Evolutionary conservation across 2,113 vertebrate species (phyloP).

Genomic region (Elachura formosa): DNA sequence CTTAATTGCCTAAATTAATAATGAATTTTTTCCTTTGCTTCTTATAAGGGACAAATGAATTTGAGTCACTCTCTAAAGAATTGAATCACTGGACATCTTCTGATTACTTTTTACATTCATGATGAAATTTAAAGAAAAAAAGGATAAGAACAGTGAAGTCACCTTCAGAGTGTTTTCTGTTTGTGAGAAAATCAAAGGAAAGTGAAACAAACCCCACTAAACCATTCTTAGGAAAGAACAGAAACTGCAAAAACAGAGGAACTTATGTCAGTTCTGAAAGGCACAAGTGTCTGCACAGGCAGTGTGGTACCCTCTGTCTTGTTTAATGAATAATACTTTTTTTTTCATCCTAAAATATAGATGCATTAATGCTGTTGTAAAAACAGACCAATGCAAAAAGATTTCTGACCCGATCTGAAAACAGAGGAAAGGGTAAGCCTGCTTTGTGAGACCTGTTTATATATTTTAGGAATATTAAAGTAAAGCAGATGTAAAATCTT

Average conservation of each 20-base stretch:
- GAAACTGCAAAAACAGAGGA: background rate
- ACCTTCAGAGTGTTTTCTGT: constrained; percentile 38
- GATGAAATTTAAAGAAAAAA: constrained; percentile 41
- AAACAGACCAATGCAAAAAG: background rate
- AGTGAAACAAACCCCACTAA: background rate
- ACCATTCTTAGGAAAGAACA: background rate
- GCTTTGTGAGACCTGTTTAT: background rate
- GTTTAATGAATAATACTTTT: background rate
- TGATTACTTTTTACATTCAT: constrained; percentile 69
- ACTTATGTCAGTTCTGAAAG: background rate
- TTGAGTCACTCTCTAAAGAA: constrained; percentile 70
- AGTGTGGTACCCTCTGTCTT: background rate
- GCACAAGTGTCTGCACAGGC: background rate
- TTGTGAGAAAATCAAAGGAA: background rate
- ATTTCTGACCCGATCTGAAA: background rate
- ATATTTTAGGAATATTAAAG: background rate
- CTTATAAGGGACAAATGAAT: constrained; percentile 71
- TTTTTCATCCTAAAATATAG: background rate
- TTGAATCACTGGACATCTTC: constrained; percentile 53
- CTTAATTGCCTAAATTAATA: constrained; percentile 83
- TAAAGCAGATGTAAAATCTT: background rate
- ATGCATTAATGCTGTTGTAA: background rate
- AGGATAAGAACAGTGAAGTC: constrained; percentile 52
- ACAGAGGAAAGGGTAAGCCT: background rate
- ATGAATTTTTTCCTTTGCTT: constrained; percentile 32